Evolutionary conservation across 1,140 invertebrate species (phyloP), one percentile per base, ranked within the genome.

Genomic region (Venustaconcha ellipsiformis): DNA sequence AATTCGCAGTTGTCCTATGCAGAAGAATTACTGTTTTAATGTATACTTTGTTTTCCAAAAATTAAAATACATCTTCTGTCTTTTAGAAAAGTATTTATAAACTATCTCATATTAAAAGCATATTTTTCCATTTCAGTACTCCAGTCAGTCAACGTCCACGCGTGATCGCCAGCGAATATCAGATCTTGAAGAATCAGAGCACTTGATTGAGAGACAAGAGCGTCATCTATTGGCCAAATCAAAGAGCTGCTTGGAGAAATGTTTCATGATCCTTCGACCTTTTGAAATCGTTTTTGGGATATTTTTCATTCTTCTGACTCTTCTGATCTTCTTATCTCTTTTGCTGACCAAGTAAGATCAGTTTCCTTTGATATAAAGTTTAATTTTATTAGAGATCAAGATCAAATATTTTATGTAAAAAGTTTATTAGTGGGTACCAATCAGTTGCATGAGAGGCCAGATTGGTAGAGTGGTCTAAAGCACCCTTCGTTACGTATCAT

Each of bases 281-380:
- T 87, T 90, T 78, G 85, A 91, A 76, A 86, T 91, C 13, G 66
- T 89, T 17, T 78, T 90, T 77, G 91, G 90, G 18, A 73, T 90
- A 20, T 56, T 88, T 13, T 84, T 89, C 30, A 72, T 86, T 14
- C 64, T 89, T 15, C 57, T 91, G 64, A 87, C 88, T 1, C 56
- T 90, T 3, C 78, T 91, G n/a, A 80, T 91, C 14, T 90, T 90
- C 79, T 66, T 91, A n/a, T 91, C 91, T 8, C 82, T 91, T 18
- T 78, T 91, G 37, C 75, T 91, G 2, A 90, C 88, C n/a, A 91
- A 90, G 90, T 91, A 84, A 86, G 86, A 78, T 56, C 20, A 11
- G 18, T 62, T 62, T 62, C 6, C 18, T 62, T 8, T 8, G 8
- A 23, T 23, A 23, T 23, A 23, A 23, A 23, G 23, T 23, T 23